Percentiles rank a stretch among this genome's conserved stretches.
phyloP scores from a whole-genome alignment of 2,113 vertebrate species.

The Paedocypris sp. region DNA sequence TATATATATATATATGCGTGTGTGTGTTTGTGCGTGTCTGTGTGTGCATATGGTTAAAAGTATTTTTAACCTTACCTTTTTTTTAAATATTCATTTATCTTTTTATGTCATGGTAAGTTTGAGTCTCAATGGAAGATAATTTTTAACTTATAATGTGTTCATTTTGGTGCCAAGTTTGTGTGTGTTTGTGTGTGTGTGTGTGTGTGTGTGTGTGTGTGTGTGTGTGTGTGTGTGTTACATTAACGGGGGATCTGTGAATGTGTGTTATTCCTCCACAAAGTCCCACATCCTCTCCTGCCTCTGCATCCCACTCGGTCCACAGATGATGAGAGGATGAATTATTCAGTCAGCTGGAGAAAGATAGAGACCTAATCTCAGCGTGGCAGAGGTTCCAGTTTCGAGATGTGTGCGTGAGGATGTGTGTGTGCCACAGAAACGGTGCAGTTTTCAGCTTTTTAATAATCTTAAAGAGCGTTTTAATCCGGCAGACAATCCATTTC shows the following conservation, averaged over 20 bases:
- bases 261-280: conserved; percentile 21
- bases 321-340: conserved; percentile 15
- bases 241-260: conserved; percentile 16
- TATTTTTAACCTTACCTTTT: too few species aligned
- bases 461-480: too few species aligned
- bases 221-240: conserved; percentile 16
- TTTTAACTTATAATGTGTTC: too few species aligned
- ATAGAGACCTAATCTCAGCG: conserved; percentile 3
- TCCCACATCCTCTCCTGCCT: conserved; percentile 23
- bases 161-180: too few species aligned
- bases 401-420: neutral
- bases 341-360: conserved; percentile 12
- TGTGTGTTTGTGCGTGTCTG: too few species aligned
- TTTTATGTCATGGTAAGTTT: too few species aligned
- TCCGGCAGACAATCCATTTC: neutral
- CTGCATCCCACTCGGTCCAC: conserved; percentile 19
- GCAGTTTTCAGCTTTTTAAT: too few species aligned
- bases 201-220: conserved; percentile 16
- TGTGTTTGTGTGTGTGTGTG: conserved; percentile 16
- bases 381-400: neutral
- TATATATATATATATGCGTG: too few species aligned
- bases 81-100: too few species aligned
- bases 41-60: too few species aligned
- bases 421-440: too few species aligned
- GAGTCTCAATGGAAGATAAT: too few species aligned